Conservation (phyloP, 2,113 vertebrate genomes). For the Spermophilus dauricus region DNA sequence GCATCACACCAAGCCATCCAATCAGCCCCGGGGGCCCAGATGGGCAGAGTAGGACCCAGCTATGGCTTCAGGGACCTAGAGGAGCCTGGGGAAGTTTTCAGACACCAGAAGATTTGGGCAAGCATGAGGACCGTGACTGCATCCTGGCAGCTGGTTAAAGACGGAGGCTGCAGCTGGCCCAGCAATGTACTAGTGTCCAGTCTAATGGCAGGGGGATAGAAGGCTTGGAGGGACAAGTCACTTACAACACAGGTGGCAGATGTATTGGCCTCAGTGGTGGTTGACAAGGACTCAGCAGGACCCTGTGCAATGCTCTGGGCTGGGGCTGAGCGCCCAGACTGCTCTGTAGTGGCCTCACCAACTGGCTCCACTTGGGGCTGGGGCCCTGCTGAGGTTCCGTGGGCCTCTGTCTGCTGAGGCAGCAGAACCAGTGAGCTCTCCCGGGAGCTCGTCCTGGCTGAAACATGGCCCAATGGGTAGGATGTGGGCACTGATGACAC, state of each 20-base stretch:
- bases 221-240: conserved; percentile 35
- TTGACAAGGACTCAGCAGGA: conserved; percentile 35
- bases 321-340: conserved; percentile 69
- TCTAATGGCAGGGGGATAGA: not conserved
- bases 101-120: not conserved
- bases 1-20: not conserved
- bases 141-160: not conserved
- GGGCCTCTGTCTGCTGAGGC: conserved; percentile 27
- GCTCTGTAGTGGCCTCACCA: conserved; percentile 66
- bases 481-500: conserved; percentile 28
- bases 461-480: not conserved
- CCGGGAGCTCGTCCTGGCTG: conserved; percentile 44
- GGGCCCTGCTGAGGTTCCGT: not conserved
- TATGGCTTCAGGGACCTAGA: not conserved
- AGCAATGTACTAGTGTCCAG: not conserved
- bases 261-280: conserved; percentile 68
- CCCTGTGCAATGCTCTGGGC: conserved; percentile 30
- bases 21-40: not conserved
- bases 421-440: conserved; percentile 69
- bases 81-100: not conserved
- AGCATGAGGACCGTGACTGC: not conserved
- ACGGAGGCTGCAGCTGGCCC: not conserved
- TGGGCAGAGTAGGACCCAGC: not conserved
- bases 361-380: conserved; percentile 58
- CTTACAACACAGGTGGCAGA: conserved; percentile 87